Conservation (phyloP, 2,797 vertebrate species). For the Myotis daubentonii region DNA sequence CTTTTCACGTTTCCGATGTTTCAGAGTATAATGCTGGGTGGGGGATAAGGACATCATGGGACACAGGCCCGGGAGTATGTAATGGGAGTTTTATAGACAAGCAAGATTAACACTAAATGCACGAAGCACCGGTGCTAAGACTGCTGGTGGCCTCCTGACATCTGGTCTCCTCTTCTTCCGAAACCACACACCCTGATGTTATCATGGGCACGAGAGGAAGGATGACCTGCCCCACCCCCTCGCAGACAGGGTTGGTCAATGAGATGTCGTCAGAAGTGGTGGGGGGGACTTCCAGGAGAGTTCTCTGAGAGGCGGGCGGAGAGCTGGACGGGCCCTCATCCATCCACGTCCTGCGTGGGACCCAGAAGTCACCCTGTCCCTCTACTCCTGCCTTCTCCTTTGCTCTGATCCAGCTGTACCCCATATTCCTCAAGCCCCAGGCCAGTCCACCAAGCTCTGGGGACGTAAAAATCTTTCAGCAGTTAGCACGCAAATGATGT, state of each 20-base stretch:
- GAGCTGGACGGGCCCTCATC: too few species aligned
- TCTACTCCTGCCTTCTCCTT: neutral
- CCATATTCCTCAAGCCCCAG: neutral
- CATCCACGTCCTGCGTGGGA: neutral
- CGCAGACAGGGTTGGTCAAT: neutral
- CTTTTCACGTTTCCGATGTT: neutral
- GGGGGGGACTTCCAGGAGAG: neutral
- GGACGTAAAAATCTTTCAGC: accelerated
- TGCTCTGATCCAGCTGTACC: neutral
- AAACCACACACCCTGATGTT: neutral
- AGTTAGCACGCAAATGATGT: accelerated
- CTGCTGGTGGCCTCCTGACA: too few species aligned
- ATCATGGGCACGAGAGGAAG: neutral
- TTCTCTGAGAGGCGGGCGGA: neutral
- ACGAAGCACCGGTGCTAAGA: neutral
- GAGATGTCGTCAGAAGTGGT: neutral
- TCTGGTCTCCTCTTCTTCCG: neutral
- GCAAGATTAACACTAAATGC: neutral
- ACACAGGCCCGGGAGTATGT: neutral
- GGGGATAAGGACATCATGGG: neutral
- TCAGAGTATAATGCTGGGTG: neutral
- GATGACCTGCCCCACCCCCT: neutral
- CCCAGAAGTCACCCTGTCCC: accelerated
- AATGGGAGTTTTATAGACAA: conserved; percentile 13
- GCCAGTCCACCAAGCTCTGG: neutral